A percentile compares a stretch with the other conserved stretches of the same genome.
Conservation (phyloP, 2,113 vertebrate species). For the Ceuthmochares aereus region DNA sequence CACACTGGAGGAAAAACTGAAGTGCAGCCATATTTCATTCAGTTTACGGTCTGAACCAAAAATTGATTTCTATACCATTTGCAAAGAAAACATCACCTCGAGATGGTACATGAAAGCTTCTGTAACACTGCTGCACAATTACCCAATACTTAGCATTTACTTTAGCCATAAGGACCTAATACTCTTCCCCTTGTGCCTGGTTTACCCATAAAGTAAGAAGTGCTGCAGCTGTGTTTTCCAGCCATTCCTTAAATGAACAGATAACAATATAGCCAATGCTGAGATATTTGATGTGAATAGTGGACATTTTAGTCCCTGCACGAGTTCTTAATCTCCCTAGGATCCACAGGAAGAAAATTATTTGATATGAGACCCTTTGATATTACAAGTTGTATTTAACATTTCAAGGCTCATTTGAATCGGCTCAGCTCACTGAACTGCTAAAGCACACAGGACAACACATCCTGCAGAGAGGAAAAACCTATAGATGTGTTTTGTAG, state of each 20-base stretch:
- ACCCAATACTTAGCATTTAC: not conserved
- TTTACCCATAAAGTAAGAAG: constrained; percentile 29
- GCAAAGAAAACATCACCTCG: constrained; percentile 28
- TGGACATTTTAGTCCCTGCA: constrained; percentile 59
- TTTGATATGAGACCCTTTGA: constrained; percentile 77
- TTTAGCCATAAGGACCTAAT: not conserved
- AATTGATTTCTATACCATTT: constrained; percentile 23
- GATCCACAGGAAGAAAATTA: constrained; percentile 73
- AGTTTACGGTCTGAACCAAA: constrained; percentile 4
- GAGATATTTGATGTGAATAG: constrained; percentile 37
- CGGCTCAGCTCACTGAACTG: constrained; percentile 64
- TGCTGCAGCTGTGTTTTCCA: constrained; percentile 4
- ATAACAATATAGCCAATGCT: constrained; percentile 34
- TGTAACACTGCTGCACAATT: constrained; percentile 13
- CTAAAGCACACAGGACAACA: constrained; percentile 42
- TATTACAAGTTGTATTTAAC: constrained; percentile 80
- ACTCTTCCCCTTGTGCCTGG: not conserved
- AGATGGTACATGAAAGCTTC: not conserved
- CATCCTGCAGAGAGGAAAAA: constrained; percentile 11
- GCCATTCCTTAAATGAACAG: constrained; percentile 25
- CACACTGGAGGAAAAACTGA: not conserved
- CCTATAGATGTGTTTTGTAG: constrained; percentile 15
- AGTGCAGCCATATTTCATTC: constrained; percentile 21
- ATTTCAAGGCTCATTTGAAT: constrained; percentile 80
- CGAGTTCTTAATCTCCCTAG: constrained; percentile 71